These are phyloP conservation scores for Oncorhynchus nerka DNA, from an alignment of 2,113 vertebrate species.

Conservation along the genomic window DNA sequence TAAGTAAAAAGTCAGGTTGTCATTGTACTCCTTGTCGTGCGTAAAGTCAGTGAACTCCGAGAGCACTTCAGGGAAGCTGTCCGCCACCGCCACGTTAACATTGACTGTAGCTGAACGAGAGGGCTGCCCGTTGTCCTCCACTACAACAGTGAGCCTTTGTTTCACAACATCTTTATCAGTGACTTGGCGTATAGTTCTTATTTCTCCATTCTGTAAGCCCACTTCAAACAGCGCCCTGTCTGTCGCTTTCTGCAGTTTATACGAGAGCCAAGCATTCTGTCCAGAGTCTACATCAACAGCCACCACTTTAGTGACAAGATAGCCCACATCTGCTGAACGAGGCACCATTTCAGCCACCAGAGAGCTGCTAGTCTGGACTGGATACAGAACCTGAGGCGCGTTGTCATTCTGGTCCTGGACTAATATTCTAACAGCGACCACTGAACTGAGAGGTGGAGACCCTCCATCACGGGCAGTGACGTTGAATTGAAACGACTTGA, in stretches of 20 bases:
- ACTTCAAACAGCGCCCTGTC: constrained; percentile 37
- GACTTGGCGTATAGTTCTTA: constrained; percentile 34
- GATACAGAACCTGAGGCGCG: constrained; percentile 21
- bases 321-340: constrained; percentile 29
- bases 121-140: constrained; percentile 36
- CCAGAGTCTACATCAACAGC: constrained; percentile 32
- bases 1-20: constrained; percentile 43
- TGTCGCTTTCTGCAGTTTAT: constrained; percentile 37
- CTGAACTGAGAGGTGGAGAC: constrained; percentile 30
- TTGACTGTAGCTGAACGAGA: constrained; percentile 21
- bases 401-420: constrained; percentile 50
- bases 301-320: constrained; percentile 61
- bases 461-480: constrained; percentile 51
- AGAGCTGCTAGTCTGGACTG: constrained; percentile 11
- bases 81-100: constrained; percentile 19
- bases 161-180: constrained; percentile 39
- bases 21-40: constrained; percentile 35
- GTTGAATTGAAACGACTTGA: constrained; percentile 34
- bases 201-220: constrained; percentile 33
- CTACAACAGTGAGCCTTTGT: constrained; percentile 38
- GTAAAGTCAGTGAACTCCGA: constrained; percentile 47
- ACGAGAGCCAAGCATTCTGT: constrained; percentile 39
- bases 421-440: constrained; percentile 13
- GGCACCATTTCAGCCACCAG: constrained; percentile 34
- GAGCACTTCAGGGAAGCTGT: constrained; percentile 37